Base-by-base conservation (phyloP, 2,797 vertebrate genomes). In the Protosalanx chinensis region DNA sequence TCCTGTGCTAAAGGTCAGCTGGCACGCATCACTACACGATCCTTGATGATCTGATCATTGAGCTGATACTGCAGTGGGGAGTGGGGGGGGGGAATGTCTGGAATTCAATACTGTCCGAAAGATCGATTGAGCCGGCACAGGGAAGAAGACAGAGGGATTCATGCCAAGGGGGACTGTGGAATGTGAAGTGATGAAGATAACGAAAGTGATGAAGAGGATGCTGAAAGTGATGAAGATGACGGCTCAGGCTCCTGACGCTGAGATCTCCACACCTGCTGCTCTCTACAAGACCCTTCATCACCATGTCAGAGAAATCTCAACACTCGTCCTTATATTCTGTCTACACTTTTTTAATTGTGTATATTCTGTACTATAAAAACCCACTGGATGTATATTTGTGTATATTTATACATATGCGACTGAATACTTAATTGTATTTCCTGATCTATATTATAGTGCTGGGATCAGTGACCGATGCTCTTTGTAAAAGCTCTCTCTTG, bases 41-140 rank as follows among this genome's bases (percentile, higher is more conserved):
- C 51, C 30, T 10, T 12, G 66, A 30, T 53, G 65, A 64, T 74
- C 46, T 20, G 64, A 58, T 32, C 23, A 73, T 37, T 51, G 37
- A 46, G 5, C 10, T 4, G 13, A 20, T 32, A 18, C 51, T 64
- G 64, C 4, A 16, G 35, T 7, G 13, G 13, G 18, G 59, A 63
- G 68, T 2, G 32, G 27, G 63, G 51, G 68, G 0, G 30, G 71
- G 74, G 0, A n/a, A n/a, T n/a, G 18, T 71, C 60, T 51, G 32
- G 41, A 0, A 71, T 74, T 58, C 41, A 84, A 71, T 23, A 27
- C 12, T 13, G 23, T 35, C 59, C 57, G 27, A 4, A 32, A 33
- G 41, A 83, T 82, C 71, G 68, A 74, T 72, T 68, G 29, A 64
- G 67, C n/a, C 35, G 72, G 35, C 61, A 56, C 4, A 71, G 57